Evolutionary conservation across 2,113 vertebrate species (phyloP).

Genomic region (Oplegnathus fasciatus): DNA sequence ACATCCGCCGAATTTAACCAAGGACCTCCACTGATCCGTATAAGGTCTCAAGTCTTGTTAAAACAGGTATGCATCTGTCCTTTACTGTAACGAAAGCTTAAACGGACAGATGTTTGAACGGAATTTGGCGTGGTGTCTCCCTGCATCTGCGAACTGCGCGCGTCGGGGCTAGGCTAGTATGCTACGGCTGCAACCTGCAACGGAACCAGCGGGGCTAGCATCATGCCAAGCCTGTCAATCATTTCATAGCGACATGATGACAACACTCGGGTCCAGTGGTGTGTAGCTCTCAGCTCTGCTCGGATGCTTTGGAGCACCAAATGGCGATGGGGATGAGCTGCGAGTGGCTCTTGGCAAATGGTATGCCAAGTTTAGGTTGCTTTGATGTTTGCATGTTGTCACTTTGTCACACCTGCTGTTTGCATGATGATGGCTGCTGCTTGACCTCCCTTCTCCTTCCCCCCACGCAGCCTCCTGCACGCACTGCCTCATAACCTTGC

Average conservation of each 20-base stretch:
- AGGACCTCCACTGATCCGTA: not conserved
- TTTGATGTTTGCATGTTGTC: conserved; percentile 71
- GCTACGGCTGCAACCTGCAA: conserved; percentile 33
- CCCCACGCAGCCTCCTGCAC: conserved; percentile 30
- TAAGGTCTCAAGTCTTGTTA: not conserved
- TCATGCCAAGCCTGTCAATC: conserved; percentile 64
- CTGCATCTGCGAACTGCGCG: conserved; percentile 22
- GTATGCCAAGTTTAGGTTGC: conserved; percentile 62
- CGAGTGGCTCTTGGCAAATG: conserved; percentile 40
- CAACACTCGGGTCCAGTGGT: not conserved
- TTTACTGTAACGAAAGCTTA: not conserved
- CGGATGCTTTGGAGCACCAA: conserved; percentile 26
- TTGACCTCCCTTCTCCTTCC: conserved; percentile 61
- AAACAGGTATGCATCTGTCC: no score
- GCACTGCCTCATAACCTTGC: conserved; percentile 29
- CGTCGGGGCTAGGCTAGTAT: conserved; percentile 41
- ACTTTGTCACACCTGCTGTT: conserved; percentile 78
- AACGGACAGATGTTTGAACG: conserved; percentile 16
- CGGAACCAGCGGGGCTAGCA: conserved; percentile 37
- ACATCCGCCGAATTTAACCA: conserved; percentile 3
- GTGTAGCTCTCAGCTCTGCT: conserved; percentile 4
- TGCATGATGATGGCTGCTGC: conserved; percentile 61
- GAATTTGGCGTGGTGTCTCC: not conserved
- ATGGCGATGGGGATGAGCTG: conserved; percentile 47
- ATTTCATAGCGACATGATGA: conserved; percentile 43